phyloP scores from a whole-genome alignment of 2,113 vertebrate genomes.

The Prietella phreatophila region DNA sequence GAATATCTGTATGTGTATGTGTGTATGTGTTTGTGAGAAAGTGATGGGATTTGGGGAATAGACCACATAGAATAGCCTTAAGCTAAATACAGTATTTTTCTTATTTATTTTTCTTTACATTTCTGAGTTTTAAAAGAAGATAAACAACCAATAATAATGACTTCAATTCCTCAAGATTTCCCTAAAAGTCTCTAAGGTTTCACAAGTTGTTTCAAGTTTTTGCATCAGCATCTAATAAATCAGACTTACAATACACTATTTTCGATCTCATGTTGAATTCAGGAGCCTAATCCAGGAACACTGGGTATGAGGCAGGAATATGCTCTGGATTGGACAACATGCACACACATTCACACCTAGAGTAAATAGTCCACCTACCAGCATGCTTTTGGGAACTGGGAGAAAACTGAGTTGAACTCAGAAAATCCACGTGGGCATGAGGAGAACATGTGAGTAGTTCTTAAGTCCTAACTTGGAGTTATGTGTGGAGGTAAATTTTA shows the following conservation, averaged over 20 bases:
- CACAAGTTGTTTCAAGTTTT: neutral
- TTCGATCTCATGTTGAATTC: neutral
- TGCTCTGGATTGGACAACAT: neutral
- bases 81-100: constrained; percentile 14
- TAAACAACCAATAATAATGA: neutral
- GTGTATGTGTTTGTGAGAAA: neutral
- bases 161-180: neutral
- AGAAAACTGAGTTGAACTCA: neutral
- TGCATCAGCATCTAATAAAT: constrained; percentile 6
- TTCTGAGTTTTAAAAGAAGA: constrained; percentile 6
- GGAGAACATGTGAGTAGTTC: neutral
- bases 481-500: neutral
- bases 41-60: constrained; percentile 12
- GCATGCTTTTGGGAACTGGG: neutral
- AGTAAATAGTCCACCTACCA: neutral
- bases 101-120: constrained; percentile 10
- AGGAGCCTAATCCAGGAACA: neutral
- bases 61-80: constrained; percentile 11
- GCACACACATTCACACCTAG: neutral
- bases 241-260: neutral
- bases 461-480: neutral
- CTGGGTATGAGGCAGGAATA: neutral
- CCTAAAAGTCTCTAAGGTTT: neutral
- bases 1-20: constrained; percentile 3
- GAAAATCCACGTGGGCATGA: neutral